These are phyloP conservation scores for Caprella mutica DNA, from an alignment of 2,888 invertebrate species.

Conservation along the genomic window DNA sequence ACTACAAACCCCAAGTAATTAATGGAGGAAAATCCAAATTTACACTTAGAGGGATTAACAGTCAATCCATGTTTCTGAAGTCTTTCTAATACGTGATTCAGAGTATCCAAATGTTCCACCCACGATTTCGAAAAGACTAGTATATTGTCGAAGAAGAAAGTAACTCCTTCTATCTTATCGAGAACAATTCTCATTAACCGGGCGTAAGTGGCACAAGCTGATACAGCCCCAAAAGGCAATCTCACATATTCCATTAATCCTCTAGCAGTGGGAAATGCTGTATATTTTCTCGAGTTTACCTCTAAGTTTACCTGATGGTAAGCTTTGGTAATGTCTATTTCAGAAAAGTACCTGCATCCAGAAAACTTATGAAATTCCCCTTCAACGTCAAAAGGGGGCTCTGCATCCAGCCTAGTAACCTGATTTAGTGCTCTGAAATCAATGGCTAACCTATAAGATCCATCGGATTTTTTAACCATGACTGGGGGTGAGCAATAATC, in stretches of 20 bases:
- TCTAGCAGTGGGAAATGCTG: constrained; percentile 4
- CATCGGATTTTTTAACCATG: constrained; percentile 1
- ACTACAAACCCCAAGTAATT: constrained; percentile 10
- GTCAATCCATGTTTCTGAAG: constrained; percentile 4
- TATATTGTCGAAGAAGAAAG: constrained; percentile 11
- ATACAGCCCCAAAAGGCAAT: constrained; percentile 11
- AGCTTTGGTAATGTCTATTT: constrained; percentile 7
- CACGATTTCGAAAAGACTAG: not conserved
- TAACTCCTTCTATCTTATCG: not conserved
- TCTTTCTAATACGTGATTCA: not conserved
- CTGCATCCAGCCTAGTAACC: constrained; percentile 5
- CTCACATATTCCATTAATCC: constrained; percentile 10
- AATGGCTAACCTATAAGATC: not conserved
- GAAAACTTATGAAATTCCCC: constrained; percentile 6
- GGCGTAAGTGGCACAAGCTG: constrained; percentile 5
- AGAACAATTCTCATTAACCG: constrained; percentile 13
- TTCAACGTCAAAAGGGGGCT: constrained; percentile 8
- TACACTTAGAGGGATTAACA: constrained; percentile 6
- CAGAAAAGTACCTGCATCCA: constrained; percentile 8
- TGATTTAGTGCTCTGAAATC: constrained; percentile 2
- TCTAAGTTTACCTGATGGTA: not conserved
- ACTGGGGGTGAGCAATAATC: not conserved
- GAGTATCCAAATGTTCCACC: not conserved
- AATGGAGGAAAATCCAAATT: not conserved
- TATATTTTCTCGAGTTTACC: not conserved